These are phyloP conservation scores for Monochamus saltuarius DNA, from an alignment of 1,140 invertebrate genomes.

Conservation along the genomic window DNA sequence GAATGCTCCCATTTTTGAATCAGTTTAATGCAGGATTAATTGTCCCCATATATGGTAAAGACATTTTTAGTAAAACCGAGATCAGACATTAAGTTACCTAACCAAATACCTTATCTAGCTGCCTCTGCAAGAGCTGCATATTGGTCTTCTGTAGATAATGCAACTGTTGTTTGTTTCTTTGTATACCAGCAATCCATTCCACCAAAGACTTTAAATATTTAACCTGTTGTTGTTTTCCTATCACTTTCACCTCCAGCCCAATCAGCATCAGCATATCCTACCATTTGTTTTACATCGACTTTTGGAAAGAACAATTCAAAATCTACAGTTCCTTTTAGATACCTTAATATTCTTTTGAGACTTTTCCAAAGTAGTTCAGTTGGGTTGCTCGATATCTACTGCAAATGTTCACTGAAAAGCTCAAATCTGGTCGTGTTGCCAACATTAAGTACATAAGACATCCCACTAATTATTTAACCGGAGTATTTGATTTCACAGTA, in stretches of 20 bases:
- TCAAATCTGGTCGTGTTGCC: conserved; percentile 17
- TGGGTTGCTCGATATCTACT: conserved; percentile 12
- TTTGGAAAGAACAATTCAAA: conserved; percentile 17
- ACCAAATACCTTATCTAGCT: no score
- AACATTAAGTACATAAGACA: conserved; percentile 21
- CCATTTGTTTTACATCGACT: conserved; percentile 22
- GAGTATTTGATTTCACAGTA: neutral
- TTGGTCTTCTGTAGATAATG: no score
- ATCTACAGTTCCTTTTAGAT: conserved; percentile 19
- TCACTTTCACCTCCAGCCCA: conserved; percentile 46
- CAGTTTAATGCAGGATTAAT: no score
- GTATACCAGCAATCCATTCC: conserved; percentile 20
- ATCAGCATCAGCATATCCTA: conserved; percentile 50
- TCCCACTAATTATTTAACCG: conserved; percentile 15
- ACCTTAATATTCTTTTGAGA: conserved; percentile 20
- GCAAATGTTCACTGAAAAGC: conserved; percentile 17
- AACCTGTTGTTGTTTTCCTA: conserved; percentile 49
- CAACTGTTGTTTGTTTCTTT: conserved; percentile 32
- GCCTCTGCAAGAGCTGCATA: conserved; percentile 16
- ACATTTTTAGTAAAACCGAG: no score
- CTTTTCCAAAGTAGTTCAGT: conserved; percentile 7
- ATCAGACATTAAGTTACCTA: no score
- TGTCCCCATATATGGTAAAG: no score
- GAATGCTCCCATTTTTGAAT: no score
- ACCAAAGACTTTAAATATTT: conserved; percentile 36